Conservation (phyloP, 2,797 vertebrate species). For the Halcyon badia region DNA sequence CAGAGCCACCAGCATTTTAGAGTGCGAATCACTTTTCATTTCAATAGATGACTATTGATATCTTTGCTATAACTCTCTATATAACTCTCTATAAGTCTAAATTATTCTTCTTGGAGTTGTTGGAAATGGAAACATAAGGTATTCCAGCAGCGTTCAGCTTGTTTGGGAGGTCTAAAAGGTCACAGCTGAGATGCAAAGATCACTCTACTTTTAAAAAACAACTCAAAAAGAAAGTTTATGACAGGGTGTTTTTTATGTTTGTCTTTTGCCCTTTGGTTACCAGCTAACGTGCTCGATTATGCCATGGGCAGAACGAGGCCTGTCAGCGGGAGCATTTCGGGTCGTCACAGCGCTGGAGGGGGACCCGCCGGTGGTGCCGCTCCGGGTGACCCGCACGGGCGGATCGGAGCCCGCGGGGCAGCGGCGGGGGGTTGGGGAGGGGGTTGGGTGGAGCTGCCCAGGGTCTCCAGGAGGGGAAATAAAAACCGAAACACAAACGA, state of each 20-base stretch:
- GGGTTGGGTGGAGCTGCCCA: neutral
- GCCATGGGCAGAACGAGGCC: neutral
- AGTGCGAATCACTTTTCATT: neutral
- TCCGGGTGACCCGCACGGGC: neutral
- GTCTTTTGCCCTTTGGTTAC: neutral
- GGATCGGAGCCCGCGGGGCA: neutral
- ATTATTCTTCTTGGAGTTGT: neutral
- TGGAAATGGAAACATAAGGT: neutral
- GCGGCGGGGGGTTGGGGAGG: neutral
- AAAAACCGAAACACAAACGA: neutral
- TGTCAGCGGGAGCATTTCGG: rapidly evolving
- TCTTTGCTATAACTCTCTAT: neutral
- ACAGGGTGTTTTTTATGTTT: neutral
- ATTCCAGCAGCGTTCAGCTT: neutral
- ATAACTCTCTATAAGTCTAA: neutral
- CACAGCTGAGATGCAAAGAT: neutral
- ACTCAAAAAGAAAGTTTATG: neutral
- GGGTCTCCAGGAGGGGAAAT: neutral
- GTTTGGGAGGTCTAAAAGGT: neutral
- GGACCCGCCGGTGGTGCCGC: neutral
- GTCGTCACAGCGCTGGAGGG: neutral
- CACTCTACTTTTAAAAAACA: neutral
- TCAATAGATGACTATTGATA: neutral
- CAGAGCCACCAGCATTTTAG: neutral
- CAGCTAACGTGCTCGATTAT: neutral